Conservation (phyloP, 1,140 invertebrate species). For the Pachypsylla venusta region DNA sequence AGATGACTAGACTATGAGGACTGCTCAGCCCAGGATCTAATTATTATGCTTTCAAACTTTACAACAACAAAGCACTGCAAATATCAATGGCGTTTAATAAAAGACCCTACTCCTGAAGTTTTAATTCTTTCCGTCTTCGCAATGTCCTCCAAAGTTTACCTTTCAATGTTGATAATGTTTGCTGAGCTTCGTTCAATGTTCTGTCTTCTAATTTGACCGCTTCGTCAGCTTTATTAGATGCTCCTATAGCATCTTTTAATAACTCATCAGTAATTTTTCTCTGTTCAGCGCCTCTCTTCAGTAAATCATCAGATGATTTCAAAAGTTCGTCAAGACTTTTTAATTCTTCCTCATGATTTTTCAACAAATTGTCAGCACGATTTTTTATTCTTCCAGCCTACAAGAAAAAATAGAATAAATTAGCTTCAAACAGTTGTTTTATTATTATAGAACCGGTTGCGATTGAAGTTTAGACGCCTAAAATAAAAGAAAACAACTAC, state of each 20-base stretch:
- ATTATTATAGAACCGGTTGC: slow-evolving; percentile 1
- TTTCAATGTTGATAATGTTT: slow-evolving; percentile 66
- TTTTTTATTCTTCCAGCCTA: slow-evolving; percentile 25
- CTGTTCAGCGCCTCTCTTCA: slow-evolving; percentile 38
- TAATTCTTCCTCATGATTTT: slow-evolving; percentile 30
- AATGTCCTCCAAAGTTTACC: too few species aligned
- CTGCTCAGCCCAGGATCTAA: too few species aligned
- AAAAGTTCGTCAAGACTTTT: slow-evolving; percentile 44
- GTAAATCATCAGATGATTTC: slow-evolving; percentile 33
- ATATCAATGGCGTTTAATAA: too few species aligned
- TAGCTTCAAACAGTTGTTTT: background rate
- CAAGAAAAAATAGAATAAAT: slow-evolving; percentile 1
- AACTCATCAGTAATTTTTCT: slow-evolving; percentile 46
- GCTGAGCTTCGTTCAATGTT: slow-evolving; percentile 70
- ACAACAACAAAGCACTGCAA: too few species aligned
- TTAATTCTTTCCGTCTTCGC: too few species aligned
- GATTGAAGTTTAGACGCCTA: background rate
- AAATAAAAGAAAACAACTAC: background rate
- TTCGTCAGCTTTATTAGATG: slow-evolving; percentile 55
- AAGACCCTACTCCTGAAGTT: background rate
- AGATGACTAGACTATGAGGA: too few species aligned
- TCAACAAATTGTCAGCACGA: slow-evolving; percentile 20
- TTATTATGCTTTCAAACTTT: too few species aligned
- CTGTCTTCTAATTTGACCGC: slow-evolving; percentile 70
- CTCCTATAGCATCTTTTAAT: slow-evolving; percentile 48